These are phyloP conservation scores for Fratercula arctica DNA, from an alignment of 2,797 vertebrate species.

Conservation along the genomic window DNA sequence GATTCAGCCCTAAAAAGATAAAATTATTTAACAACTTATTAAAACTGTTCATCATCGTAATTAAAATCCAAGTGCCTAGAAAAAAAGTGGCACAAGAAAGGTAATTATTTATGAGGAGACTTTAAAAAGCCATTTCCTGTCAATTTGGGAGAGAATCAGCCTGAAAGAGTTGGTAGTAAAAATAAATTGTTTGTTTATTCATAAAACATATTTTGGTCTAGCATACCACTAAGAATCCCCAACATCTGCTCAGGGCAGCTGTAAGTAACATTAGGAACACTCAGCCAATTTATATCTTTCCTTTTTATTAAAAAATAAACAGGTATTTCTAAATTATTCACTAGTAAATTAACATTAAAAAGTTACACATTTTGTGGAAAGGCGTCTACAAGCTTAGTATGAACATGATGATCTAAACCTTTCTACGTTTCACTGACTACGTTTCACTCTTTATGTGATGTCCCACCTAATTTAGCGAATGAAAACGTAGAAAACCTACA, in stretches of 20 bases:
- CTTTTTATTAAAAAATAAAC: conserved; percentile 82
- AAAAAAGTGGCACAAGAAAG: conserved; percentile 59
- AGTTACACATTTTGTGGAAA: conserved; percentile 22
- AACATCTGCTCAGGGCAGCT: conserved; percentile 59
- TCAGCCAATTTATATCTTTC: conserved; percentile 60
- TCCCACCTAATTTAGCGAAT: conserved; percentile 68
- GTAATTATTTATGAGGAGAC: conserved; percentile 68
- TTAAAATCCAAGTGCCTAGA: conserved; percentile 62
- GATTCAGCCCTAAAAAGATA: conserved; percentile 42
- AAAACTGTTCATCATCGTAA: conserved; percentile 70
- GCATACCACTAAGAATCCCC: conserved; percentile 37
- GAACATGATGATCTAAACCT: conserved; percentile 41
- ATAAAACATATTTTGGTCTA: conserved; percentile 58
- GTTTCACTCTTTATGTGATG: conserved; percentile 32
- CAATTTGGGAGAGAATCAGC: conserved; percentile 47
- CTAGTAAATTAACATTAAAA: conserved; percentile 73
- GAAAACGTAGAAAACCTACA: conserved; percentile 12
- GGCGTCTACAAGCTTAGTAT: neutral
- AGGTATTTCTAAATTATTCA: conserved; percentile 78
- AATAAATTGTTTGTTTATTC: conserved; percentile 61
- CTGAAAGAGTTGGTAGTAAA: conserved; percentile 32
- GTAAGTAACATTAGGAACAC: conserved; percentile 61
- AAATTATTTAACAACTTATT: conserved; percentile 69
- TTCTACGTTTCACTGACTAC: conserved; percentile 33
- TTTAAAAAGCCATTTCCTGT: conserved; percentile 60